A percentile compares a stretch with the other conserved stretches of the same genome.
These are phyloP conservation scores for Syndactyla subalaris DNA, from an alignment of 2,797 vertebrate species.

Conservation along the genomic window DNA sequence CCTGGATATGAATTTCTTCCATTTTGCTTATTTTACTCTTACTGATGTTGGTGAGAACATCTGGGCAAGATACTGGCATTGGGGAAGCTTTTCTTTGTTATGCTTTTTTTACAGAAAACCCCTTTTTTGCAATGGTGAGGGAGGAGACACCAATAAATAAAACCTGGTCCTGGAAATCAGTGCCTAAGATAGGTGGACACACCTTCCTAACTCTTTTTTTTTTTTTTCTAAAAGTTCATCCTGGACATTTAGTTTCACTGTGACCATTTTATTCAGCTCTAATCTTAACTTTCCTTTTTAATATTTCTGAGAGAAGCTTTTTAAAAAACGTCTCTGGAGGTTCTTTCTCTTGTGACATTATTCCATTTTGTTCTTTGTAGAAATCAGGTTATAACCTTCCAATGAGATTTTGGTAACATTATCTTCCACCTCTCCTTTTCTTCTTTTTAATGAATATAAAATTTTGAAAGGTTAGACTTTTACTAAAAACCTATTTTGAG, in stretches of 20 bases:
- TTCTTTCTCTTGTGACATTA: not conserved
- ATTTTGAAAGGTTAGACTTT: not conserved
- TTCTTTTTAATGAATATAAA: not conserved
- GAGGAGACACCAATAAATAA: not conserved
- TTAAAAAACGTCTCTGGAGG: not conserved
- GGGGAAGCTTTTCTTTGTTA: not conserved
- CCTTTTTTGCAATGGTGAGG: not conserved
- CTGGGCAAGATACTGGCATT: too few relatives aligned
- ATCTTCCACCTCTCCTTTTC: too few relatives aligned
- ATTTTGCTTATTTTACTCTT: not conserved
- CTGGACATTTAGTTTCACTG: not conserved
- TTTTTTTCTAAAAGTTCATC: not conserved
- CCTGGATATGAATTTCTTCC: not conserved
- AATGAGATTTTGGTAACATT: not conserved
- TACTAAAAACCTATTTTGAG: not conserved
- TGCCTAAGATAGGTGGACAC: not conserved
- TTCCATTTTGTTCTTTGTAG: not conserved
- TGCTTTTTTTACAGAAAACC: not conserved
- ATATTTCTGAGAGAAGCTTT: not conserved
- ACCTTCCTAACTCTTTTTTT: not conserved
- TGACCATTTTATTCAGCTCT: not conserved
- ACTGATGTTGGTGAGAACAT: not conserved
- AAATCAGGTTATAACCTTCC: not conserved
- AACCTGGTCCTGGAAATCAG: not conserved
- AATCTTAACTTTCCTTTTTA: not conserved